A percentile compares a stretch with the other conserved stretches of the same genome.
Conservation (phyloP, 2,888 invertebrate species). For the Amblyjoppa fuscipennis region DNA sequence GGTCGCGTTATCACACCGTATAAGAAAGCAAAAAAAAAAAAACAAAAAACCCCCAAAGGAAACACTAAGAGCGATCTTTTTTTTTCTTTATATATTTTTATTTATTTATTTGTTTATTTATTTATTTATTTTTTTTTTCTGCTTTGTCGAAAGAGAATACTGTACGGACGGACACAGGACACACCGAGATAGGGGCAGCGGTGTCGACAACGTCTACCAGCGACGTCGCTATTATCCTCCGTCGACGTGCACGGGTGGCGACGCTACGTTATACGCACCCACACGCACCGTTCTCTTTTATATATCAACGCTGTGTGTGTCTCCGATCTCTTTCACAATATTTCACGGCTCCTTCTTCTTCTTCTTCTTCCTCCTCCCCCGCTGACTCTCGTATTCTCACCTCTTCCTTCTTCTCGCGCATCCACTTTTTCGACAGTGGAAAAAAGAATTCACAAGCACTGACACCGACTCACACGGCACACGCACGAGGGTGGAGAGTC, state of each 20-base stretch:
- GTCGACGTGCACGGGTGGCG: constrained; percentile 44
- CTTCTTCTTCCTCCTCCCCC: neutral
- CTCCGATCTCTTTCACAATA: neutral
- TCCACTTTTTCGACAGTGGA: constrained; percentile 23
- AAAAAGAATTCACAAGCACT: constrained; percentile 15
- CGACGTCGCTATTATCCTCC: constrained; percentile 32
- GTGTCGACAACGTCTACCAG: constrained; percentile 34
- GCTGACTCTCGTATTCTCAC: neutral
- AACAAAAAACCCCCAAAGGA: neutral
- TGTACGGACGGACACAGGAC: constrained; percentile 14
- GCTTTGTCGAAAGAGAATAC: neutral
- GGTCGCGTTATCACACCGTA: neutral
- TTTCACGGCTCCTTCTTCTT: neutral
- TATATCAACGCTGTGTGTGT: constrained; percentile 14
- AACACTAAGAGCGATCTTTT: neutral
- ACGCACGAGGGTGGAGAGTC: constrained; percentile 57
- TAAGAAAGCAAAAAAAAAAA: neutral
- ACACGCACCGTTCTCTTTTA: constrained; percentile 54
- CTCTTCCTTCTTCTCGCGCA: neutral
- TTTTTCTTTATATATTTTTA: neutral
- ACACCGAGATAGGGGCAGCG: neutral
- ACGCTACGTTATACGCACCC: constrained; percentile 34
- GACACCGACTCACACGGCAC: constrained; percentile 6
- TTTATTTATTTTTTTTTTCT: neutral
- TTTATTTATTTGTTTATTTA: neutral